Conservation (phyloP, 2,113 vertebrate genomes). For the Paracanthobrama guichenoti region DNA sequence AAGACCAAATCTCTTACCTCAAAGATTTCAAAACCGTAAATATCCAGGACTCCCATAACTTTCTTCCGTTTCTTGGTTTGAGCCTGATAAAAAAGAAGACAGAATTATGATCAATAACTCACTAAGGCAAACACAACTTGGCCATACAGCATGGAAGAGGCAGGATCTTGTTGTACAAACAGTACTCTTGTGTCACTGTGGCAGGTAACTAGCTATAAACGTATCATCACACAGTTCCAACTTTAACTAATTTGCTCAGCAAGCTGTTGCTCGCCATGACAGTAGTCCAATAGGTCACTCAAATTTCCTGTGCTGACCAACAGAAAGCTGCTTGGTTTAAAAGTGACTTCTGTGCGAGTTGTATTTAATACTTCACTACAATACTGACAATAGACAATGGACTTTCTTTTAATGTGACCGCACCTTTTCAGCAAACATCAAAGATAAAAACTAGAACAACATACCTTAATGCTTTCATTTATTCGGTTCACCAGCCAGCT, state of each 20-base stretch:
- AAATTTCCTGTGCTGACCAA: background rate
- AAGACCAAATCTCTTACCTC: conserved; percentile 82
- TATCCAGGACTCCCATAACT: conserved; percentile 98
- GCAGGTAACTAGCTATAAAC: no score
- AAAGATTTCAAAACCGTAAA: conserved; percentile 99
- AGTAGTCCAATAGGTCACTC: no score
- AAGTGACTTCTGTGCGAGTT: background rate
- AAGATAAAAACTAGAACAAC: background rate
- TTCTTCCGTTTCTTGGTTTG: conserved; percentile 94
- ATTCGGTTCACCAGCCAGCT: conserved; percentile 95
- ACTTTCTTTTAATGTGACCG: background rate
- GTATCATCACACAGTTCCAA: no score
- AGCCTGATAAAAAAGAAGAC: conserved; percentile 76
- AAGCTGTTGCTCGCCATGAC: no score
- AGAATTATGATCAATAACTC: background rate
- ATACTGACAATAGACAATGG: background rate
- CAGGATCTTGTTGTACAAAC: no score
- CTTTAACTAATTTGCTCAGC: no score
- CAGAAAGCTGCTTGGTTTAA: background rate
- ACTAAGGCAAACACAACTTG: no score
- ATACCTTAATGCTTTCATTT: conserved; percentile 98
- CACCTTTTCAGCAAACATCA: conserved; percentile 1
- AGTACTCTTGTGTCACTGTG: no score
- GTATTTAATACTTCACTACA: background rate
- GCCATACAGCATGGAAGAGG: no score